Conservation (phyloP, 2,888 invertebrate genomes). For the Vesta saturnalis region DNA sequence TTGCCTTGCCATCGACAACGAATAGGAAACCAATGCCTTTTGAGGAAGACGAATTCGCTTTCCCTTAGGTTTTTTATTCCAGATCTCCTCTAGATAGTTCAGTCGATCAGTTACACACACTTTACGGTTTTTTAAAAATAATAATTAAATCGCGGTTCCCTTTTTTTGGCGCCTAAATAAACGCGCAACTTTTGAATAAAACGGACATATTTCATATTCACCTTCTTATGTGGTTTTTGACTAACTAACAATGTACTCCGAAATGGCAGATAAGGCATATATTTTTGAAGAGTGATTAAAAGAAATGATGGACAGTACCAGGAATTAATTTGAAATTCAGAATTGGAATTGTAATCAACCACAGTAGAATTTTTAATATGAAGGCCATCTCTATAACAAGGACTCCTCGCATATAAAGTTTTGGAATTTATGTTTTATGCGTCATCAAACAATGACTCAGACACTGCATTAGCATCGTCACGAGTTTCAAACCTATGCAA, state of each 20-base stretch:
- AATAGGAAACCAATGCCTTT: background rate
- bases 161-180: background rate
- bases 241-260: background rate
- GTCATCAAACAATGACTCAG: background rate
- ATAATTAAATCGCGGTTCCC: background rate
- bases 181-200: background rate
- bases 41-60: background rate
- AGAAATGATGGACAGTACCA: background rate
- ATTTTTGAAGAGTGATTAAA: background rate
- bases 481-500: background rate
- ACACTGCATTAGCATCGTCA: background rate
- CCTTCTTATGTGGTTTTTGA: background rate
- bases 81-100: background rate
- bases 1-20: no score
- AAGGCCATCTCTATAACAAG: background rate
- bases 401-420: background rate
- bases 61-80: constrained; percentile 5
- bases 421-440: background rate
- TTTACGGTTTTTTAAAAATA: background rate
- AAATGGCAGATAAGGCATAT: background rate
- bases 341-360: background rate
- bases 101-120: background rate
- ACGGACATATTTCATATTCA: background rate
- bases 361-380: background rate
- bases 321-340: background rate